Base-by-base conservation (phyloP, 1,140 invertebrate genomes). In the Drosophila fuyamai region DNA sequence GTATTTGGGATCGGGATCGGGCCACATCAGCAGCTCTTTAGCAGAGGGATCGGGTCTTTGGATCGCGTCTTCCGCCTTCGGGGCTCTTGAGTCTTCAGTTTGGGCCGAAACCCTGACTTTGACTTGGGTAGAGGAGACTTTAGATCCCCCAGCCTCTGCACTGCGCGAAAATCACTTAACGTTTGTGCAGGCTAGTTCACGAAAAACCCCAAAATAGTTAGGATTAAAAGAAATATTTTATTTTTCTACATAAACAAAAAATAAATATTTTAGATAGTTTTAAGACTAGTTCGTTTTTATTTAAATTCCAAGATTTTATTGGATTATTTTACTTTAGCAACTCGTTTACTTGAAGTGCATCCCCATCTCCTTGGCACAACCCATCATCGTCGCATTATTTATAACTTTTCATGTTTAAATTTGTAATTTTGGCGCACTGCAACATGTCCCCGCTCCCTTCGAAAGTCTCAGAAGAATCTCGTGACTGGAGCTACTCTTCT, bases 401-500 rank as follows among this genome's bases (percentile, higher is more conserved):
- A 88, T 88, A 89, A 89, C 80, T 77, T 89, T 89, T 80, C 83
- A 89, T 89, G 84, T 89, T 83, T 83, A 88, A 88, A 89, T 88
- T 89, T 88, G 84, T 88, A 88, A 88, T 83, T 89, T 88, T 77
- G 73, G 75, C 79, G 68, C 74, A 81, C 80, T 77, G 53, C 57
- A 76, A 61, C 41, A 32, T 16, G 29, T 35, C 51, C 56, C 55
- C 38, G 27, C 48, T 48, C 23, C 12, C 12, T 23, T 47, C 13
- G 10, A 27, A 7, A 0, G n/a, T 16, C 41, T 29, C 23, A 14
- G 27, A 16, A 51, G 63, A 40, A 32, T 57, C 40, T 70, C 65
- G 63, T 67, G 65, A 68, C 61, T 56, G 48, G 8, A 54, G 8
- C 35, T 9, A 16, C 16, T 75, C 50, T 13, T 16, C n/a, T 29